Evolutionary conservation across 2,797 vertebrate species (phyloP).

Genomic region (Spinus olivaceus): DNA sequence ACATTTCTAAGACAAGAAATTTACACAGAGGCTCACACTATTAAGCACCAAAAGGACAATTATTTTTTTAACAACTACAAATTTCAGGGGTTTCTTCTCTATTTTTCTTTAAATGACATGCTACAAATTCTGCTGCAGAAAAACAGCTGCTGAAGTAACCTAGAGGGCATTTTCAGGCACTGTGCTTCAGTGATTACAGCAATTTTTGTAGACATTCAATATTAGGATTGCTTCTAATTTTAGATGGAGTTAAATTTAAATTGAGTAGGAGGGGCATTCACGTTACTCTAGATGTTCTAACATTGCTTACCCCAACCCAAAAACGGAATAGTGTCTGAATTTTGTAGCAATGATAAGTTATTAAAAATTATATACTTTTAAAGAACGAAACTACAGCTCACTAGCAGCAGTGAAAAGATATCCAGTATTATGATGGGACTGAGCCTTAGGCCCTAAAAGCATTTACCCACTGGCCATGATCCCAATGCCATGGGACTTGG

Average conservation of each 20-base stretch:
- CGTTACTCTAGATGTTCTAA: neutral
- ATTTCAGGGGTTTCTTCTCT: neutral
- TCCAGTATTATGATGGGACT: neutral
- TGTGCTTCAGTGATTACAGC: constrained; percentile 47
- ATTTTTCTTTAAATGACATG: constrained; percentile 40
- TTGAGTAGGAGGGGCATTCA: constrained; percentile 10
- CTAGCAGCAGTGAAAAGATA: neutral
- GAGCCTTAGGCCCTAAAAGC: neutral
- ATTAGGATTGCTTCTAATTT: constrained; percentile 48
- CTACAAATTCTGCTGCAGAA: constrained; percentile 14
- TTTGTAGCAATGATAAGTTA: neutral
- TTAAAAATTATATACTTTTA: neutral
- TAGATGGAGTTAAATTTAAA: constrained; percentile 42
- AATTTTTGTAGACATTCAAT: constrained; percentile 49
- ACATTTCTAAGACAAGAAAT: constrained; percentile 30
- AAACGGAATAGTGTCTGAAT: neutral
- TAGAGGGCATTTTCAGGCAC: constrained; percentile 48
- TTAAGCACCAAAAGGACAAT: constrained; percentile 8
- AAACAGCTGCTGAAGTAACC: constrained; percentile 31
- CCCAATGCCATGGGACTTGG: neutral
- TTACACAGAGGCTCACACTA: constrained; percentile 2
- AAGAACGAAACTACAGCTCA: neutral
- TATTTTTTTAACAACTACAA: constrained; percentile 29
- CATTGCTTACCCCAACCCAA: neutral
- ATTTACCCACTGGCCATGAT: neutral